Conservation (phyloP, 2,113 vertebrate species). For the Antennarius striatus region DNA sequence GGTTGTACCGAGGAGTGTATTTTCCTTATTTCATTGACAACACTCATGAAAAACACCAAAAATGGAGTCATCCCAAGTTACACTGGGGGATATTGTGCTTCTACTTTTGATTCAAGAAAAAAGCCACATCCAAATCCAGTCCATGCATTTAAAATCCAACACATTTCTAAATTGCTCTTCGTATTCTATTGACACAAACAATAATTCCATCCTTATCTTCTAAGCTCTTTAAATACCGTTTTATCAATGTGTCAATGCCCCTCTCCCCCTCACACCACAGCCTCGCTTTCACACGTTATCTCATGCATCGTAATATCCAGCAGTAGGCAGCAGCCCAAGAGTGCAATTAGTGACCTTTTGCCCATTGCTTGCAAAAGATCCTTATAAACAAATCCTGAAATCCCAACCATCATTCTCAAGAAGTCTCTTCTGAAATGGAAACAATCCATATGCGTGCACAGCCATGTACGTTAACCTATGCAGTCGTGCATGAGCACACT, state of each 20-base stretch:
- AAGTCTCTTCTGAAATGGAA: constrained; percentile 1
- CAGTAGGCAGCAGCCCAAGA: neutral
- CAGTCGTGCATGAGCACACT: constrained; percentile 16
- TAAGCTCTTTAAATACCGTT: neutral
- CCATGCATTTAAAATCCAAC: too few relatives aligned
- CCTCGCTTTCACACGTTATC: too few relatives aligned
- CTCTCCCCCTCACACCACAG: too few relatives aligned
- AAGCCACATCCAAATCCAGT: too few relatives aligned
- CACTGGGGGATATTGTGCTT: too few relatives aligned
- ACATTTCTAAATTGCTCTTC: too few relatives aligned
- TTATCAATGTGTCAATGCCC: too few relatives aligned
- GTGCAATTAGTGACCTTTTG: neutral
- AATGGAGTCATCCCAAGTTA: neutral
- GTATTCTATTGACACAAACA: too few relatives aligned
- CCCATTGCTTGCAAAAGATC: neutral
- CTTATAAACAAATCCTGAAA: too few relatives aligned
- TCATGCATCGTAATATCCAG: too few relatives aligned
- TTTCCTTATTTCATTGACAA: neutral
- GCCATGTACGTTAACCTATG: neutral
- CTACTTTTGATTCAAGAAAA: too few relatives aligned
- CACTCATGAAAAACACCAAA: neutral
- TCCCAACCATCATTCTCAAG: too few relatives aligned
- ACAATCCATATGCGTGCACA: neutral
- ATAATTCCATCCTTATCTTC: neutral
- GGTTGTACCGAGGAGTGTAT: neutral